Base-by-base conservation (phyloP, 2,113 vertebrate genomes). In the Anoura caudifer region DNA sequence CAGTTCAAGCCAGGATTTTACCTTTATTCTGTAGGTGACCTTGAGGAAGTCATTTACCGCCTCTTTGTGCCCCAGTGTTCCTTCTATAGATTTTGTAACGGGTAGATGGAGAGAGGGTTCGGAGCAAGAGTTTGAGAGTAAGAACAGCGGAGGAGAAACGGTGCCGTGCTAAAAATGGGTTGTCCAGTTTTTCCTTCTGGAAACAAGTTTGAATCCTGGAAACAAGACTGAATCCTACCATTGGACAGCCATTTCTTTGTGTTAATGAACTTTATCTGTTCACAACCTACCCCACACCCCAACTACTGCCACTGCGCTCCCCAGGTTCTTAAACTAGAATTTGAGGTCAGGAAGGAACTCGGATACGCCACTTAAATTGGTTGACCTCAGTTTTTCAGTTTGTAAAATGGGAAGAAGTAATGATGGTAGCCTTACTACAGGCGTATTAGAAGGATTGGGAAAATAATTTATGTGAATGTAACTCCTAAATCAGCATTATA, bases 21-120 rank as follows among this genome's bases (percentile, higher is more conserved):
- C 43, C 24, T 33, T 73, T 47, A 36, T 80, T 67, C 41, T 70
- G 76, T n/a, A 80, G 65, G 24, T 94, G 88, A 93, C 94, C 92
- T 96, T 91, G 94, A 82, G 52, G 72, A 97, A 96, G 63, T 92
- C 56, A 70, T 73, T 90, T 80, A 50, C 70, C 63, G 36, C 73
- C 36, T 87, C 72, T 85, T 36, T 28, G 80, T 9, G 43, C 31
- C 41, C 81, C 56, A 11, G 4, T 59, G 52, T 52, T 79, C 36
- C 54, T 70, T 50, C 28, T 82, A 3, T 75, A 65, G 61, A 31
- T 24, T 61, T n/a, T 45, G 3, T 50, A 24, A 52, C 16, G 52
- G 63, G 41, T 33, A 43, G 24, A 1, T 80, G 75, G 79, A n/a
- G 36, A 79, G 69, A 72, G 10, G 15, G 85, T 86, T 43, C 54